A percentile compares a stretch with the other conserved stretches of the same genome.
phyloP scores from a whole-genome alignment of 2,797 vertebrate genomes.

The Monodelphis domestica region DNA sequence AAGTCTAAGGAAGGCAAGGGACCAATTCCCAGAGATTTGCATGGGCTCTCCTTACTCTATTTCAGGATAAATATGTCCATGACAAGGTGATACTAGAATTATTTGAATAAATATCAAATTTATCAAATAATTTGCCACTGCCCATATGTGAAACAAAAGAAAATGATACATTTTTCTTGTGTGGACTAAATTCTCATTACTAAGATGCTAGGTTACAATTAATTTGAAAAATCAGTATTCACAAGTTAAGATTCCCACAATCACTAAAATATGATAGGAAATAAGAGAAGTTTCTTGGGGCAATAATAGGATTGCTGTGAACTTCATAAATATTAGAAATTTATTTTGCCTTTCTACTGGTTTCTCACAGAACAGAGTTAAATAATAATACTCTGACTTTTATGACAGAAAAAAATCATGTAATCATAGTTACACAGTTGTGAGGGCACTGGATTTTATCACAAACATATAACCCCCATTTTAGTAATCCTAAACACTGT shows the following conservation, averaged over 20 bases:
- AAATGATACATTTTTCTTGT: neutral
- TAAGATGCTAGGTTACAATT: neutral
- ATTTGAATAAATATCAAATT: neutral
- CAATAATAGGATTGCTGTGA: neutral
- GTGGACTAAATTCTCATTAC: neutral
- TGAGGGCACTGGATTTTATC: neutral
- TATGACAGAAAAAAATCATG: neutral
- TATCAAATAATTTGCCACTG: neutral
- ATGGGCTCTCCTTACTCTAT: neutral
- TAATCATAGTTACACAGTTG: neutral
- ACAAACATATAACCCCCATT: neutral
- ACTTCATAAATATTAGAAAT: neutral
- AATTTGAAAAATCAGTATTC: neutral
- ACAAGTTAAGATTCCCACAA: neutral
- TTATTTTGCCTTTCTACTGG: neutral
- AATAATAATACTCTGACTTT: neutral
- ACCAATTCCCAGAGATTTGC: neutral
- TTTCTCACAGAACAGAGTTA: neutral
- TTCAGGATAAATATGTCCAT: neutral
- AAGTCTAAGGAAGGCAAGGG: neutral
- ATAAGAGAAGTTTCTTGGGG: neutral
- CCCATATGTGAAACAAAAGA: neutral
- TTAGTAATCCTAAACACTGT: neutral
- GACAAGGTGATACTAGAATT: neutral
- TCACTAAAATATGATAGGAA: neutral